Conservation (phyloP, 2,888 invertebrate genomes). For the Pseudeuparius sepicola region DNA sequence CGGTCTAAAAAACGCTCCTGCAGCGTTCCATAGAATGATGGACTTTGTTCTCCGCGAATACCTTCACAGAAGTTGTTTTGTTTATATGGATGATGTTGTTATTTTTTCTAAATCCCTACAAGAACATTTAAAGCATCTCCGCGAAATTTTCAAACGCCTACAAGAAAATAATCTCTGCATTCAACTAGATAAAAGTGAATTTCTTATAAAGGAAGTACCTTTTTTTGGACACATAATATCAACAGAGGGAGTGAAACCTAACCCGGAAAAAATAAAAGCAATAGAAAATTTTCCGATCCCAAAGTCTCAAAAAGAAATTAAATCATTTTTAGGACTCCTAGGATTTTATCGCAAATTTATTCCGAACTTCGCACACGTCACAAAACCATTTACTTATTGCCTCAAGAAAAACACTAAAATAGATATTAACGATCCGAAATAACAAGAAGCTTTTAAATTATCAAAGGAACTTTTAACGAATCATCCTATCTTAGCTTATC, state of each 20-base stretch:
- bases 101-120: too few relatives aligned
- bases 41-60: slow-evolving; percentile 21
- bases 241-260: slow-evolving; percentile 29
- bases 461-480: slow-evolving; percentile 12
- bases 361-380: slow-evolving; percentile 12
- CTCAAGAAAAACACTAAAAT: slow-evolving; percentile 10
- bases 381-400: slow-evolving; percentile 14
- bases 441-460: slow-evolving; percentile 11
- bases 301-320: slow-evolving; percentile 26
- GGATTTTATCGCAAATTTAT: slow-evolving; percentile 13
- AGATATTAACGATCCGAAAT: too few relatives aligned
- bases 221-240: slow-evolving; percentile 32
- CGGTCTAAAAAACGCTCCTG: too few relatives aligned
- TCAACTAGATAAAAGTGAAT: slow-evolving; percentile 27
- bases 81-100: too few relatives aligned
- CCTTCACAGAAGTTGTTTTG: slow-evolving; percentile 29
- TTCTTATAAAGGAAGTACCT: slow-evolving; percentile 25
- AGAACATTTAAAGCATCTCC: slow-evolving; percentile 18
- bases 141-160: slow-evolving; percentile 21
- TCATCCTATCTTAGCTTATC: slow-evolving; percentile 11
- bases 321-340: slow-evolving; percentile 26
- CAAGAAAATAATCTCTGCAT: slow-evolving; percentile 23
- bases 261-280: slow-evolving; percentile 28
- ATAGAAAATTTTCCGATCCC: slow-evolving; percentile 23
- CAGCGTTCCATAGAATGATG: too few relatives aligned